Conservation (phyloP, 2,113 vertebrate genomes). For the Chaenogobius annularis region DNA sequence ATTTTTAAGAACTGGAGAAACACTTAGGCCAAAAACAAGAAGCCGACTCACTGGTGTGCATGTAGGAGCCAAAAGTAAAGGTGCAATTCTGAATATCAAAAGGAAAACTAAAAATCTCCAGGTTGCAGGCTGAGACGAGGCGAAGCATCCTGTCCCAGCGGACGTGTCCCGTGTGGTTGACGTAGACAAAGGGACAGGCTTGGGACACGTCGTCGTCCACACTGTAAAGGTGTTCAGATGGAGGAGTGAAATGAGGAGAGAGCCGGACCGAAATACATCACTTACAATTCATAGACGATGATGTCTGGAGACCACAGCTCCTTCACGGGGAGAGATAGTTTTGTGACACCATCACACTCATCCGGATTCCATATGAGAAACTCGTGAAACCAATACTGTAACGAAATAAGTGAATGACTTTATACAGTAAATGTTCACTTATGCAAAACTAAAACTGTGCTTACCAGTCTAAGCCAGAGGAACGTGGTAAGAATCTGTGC, state of each 20-base stretch:
- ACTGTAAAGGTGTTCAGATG: constrained; percentile 43
- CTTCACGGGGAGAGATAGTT: constrained; percentile 77
- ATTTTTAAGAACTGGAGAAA: not conserved
- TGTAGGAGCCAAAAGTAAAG: constrained; percentile 83
- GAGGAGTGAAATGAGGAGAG: not conserved
- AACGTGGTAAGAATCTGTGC: constrained; percentile 82
- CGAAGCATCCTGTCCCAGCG: constrained; percentile 79
- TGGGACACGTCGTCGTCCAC: constrained; percentile 79
- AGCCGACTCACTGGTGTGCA: constrained; percentile 77
- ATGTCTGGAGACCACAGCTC: constrained; percentile 82
- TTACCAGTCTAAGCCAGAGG: constrained; percentile 79
- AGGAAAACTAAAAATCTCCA: constrained; percentile 84
- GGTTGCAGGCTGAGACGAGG: constrained; percentile 82
- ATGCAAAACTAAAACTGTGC: constrained; percentile 17
- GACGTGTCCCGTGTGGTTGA: constrained; percentile 80
- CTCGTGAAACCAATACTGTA: constrained; percentile 80
- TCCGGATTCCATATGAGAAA: constrained; percentile 79
- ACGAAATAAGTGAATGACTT: not conserved
- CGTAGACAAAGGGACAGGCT: constrained; percentile 77
- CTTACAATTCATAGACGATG: constrained; percentile 81
- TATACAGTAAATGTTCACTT: not conserved
- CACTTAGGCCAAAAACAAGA: too few species aligned
- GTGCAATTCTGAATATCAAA: constrained; percentile 84
- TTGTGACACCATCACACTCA: constrained; percentile 70
- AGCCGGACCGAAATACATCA: not conserved